phyloP scores from a whole-genome alignment of 2,797 vertebrate genomes.

The Babyrousa celebensis region DNA sequence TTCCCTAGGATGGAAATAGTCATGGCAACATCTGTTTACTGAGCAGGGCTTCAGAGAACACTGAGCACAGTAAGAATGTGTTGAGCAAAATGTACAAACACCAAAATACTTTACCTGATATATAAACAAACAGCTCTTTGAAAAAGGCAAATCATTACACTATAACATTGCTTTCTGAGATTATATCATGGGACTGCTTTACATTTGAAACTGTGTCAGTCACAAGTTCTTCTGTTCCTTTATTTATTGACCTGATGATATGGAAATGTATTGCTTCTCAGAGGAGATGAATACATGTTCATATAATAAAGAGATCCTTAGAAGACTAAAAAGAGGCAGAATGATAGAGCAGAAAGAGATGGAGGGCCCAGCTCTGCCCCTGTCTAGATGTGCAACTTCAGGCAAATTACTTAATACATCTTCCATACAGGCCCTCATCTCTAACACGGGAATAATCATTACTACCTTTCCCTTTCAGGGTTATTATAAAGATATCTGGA shows the following conservation, averaged over 20 bases:
- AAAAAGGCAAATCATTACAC: constrained; percentile 7
- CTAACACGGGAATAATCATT: constrained; percentile 21
- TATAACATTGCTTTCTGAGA: not conserved
- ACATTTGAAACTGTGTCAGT: constrained; percentile 6
- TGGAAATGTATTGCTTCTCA: not conserved
- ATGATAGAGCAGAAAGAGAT: not conserved
- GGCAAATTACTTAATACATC: not conserved
- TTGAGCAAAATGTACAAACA: not conserved
- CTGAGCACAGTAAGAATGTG: not conserved
- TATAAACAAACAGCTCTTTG: not conserved
- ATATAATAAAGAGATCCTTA: not conserved
- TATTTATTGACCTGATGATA: constrained; percentile 28
- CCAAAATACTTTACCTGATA: not conserved
- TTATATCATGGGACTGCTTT: not conserved
- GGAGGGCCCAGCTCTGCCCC: not conserved
- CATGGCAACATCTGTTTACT: not conserved
- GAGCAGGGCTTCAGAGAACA: not conserved
- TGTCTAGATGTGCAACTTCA: not conserved
- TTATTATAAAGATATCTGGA: not conserved
- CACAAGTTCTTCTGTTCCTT: constrained; percentile 7
- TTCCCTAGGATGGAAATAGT: not conserved
- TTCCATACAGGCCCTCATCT: not conserved
- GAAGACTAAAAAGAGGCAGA: not conserved
- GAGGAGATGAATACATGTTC: not conserved
- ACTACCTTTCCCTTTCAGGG: not conserved